Evolutionary conservation across 2,113 vertebrate species (phyloP).

Genomic region (Prionailurus viverrinus): DNA sequence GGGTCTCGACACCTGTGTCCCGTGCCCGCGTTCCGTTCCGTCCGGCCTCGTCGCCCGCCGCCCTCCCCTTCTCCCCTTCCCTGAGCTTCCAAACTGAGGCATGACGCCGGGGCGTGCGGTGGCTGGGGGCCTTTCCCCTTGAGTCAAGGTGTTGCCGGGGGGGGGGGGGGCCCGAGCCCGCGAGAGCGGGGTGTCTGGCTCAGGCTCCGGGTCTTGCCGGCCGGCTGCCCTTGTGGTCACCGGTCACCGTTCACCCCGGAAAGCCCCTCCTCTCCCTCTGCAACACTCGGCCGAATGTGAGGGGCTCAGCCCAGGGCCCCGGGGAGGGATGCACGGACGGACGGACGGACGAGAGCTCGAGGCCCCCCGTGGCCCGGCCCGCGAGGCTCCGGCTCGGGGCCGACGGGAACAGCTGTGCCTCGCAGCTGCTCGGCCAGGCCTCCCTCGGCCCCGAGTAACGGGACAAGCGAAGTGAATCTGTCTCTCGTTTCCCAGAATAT

Average conservation of each 20-base stretch:
- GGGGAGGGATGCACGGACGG: background rate
- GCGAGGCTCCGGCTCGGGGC: background rate
- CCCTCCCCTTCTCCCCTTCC: background rate
- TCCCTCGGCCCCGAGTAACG: background rate
- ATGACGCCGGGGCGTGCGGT: background rate
- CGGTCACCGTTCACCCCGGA: background rate
- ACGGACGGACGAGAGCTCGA: too few species aligned
- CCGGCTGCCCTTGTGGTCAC: background rate
- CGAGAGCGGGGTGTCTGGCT: background rate
- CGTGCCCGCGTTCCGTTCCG: accelerated
- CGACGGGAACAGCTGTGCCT: background rate
- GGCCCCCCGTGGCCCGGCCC: background rate
- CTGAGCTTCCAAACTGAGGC: background rate
- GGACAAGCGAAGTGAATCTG: background rate
- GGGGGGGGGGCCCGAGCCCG: background rate
- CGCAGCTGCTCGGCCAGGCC: background rate
- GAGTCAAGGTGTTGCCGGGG: background rate
- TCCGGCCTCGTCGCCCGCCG: background rate
- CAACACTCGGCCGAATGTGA: background rate
- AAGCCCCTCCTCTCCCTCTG: background rate
- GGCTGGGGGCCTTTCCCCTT: background rate
- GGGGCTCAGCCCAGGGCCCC: background rate
- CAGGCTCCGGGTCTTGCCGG: background rate
- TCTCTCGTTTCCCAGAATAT: background rate
- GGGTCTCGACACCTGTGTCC: background rate